Evolutionary conservation across 2,797 vertebrate genomes (phyloP).

Genomic region (Spondyliosoma cantharus): DNA sequence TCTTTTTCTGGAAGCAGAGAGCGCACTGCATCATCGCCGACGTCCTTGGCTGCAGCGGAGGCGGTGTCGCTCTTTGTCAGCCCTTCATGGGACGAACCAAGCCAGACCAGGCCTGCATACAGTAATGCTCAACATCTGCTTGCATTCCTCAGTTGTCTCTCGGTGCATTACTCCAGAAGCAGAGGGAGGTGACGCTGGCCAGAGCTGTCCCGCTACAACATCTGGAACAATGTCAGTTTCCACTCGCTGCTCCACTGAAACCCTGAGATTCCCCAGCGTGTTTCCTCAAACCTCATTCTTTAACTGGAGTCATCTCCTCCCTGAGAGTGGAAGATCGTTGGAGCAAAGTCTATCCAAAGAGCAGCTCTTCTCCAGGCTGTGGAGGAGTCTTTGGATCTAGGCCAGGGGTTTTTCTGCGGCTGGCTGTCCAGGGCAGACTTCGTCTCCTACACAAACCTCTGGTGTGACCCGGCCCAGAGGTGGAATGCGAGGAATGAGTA

Average conservation of each 20-base stretch:
- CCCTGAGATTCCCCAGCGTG: conserved; percentile 10
- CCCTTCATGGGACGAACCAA: conserved; percentile 39
- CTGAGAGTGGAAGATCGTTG: conserved; percentile 23
- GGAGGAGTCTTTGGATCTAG: conserved; percentile 43
- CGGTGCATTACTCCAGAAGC: conserved; percentile 59
- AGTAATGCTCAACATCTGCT: conserved; percentile 73
- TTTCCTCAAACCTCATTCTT: conserved; percentile 26
- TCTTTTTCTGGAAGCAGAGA: conserved; percentile 5
- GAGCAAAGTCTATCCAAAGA: conserved; percentile 1
- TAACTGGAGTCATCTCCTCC: conserved; percentile 19
- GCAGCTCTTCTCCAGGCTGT: conserved; percentile 41
- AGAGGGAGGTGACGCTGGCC: conserved; percentile 58
- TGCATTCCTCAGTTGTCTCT: conserved; percentile 65
- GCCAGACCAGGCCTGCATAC: conserved; percentile 43
- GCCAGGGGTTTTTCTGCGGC: conserved; percentile 53
- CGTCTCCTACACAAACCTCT: conserved; percentile 49
- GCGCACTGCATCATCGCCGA: conserved; percentile 17
- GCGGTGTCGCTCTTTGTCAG: conserved; percentile 38
- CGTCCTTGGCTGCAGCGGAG: conserved; percentile 34
- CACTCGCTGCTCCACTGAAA: conserved; percentile 33
- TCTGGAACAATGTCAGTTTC: conserved; percentile 67
- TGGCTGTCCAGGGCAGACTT: conserved; percentile 30
- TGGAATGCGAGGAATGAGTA: conserved; percentile 47
- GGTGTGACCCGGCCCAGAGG: conserved; percentile 45
- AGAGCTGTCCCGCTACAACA: conserved; percentile 60